Evolutionary conservation across 2,888 invertebrate genomes (phyloP), one percentile per base, ranked within the genome.

Genomic region (Philhelius pedissequus): DNA sequence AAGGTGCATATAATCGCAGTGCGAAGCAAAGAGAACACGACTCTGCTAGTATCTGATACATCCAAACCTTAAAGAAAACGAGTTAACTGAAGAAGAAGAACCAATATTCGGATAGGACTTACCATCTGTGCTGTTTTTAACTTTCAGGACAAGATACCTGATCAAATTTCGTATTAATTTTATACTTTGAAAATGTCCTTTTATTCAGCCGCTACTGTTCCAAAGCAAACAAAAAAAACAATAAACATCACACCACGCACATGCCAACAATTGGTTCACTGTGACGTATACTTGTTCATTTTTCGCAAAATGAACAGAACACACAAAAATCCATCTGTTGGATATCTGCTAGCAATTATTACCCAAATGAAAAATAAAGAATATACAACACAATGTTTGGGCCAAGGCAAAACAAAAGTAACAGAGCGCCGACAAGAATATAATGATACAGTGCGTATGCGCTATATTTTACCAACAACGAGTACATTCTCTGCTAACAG

Each of bases 321-420:
- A 40, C n/a, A 40, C 7, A 40, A n/a, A 40, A 40, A 82, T 78
- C 78, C 83, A 83, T 78, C 78, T 83, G 83, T 83, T 83, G 83
- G 78, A 78, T 66, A 75, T 35, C 78, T 77, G 54, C 54, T 73
- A 60, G 62, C 30, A 69, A 60, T 7, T 22, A n/a, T n/a, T 1
- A 1, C 8, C 13, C 48, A 25, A 58, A 38, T 13, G 11, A 75
- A 75, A 35, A 45, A 56, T 0, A 50, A 18, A 58, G 27, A 22
- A 30, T 64, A 73, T 30, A 69, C 62, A 43, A 64, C 68, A 30
- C 60, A 70, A 38, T 56, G 58, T 58, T 70, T 64, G 45, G 64
- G 60, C 69, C 69, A 78, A 78, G 50, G 62, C 45, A 83, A 3
- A 11, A 45, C 35, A 64, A 54, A 78, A 78, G 78, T 78, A 83